Base-by-base conservation (phyloP, 2,888 invertebrate genomes). In the Caenorhabditis becei region DNA sequence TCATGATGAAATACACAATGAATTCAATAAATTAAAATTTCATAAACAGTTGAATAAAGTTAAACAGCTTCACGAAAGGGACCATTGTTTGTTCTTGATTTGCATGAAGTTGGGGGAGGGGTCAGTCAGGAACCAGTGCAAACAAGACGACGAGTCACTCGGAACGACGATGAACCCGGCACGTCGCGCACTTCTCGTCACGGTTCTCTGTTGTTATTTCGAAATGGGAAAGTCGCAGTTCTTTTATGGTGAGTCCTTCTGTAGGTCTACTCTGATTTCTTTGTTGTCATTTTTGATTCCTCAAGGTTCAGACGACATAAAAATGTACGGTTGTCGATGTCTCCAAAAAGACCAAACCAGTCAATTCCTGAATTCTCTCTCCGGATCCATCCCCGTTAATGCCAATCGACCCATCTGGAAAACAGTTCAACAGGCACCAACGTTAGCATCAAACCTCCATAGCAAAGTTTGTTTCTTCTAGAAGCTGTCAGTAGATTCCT, bases 241-340 rank as follows among this genome's bases (percentile, higher is more conserved):
- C 28, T 74, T 59, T 32, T 74, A 74, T 59, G 74, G 74, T 74
- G 8, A 65, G 72, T 49, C 4, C 10, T 8, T 18, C 47, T 26
- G 32, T 53, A 37, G n/a, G n/a, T n/a, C n/a, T n/a, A n/a, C n/a
- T n/a, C n/a, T n/a, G n/a, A n/a, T n/a, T n/a, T n/a, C n/a, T 35
- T 35, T 35, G 35, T 35, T 35, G 5, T 35, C 35, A 35, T 8
- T 35, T 35, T 35, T 8, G 35, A 35, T n/a, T n/a, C n/a, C n/a
- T n/a, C n/a, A n/a, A n/a, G n/a, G n/a, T 56, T 18, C 66, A 77
- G 77, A 77, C 49, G 35, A 71, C 32, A 62, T 71, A 5, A 71
- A 80, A 62, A 61, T 24, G 28, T 80, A 77, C 54, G 66, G 77
- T n/a, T 80, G 80, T 41, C 58, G 80, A 37, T 80, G 80, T 49